These are phyloP conservation scores for Taxidea taxus DNA, from an alignment of 2,113 vertebrate species.

Conservation along the genomic window DNA sequence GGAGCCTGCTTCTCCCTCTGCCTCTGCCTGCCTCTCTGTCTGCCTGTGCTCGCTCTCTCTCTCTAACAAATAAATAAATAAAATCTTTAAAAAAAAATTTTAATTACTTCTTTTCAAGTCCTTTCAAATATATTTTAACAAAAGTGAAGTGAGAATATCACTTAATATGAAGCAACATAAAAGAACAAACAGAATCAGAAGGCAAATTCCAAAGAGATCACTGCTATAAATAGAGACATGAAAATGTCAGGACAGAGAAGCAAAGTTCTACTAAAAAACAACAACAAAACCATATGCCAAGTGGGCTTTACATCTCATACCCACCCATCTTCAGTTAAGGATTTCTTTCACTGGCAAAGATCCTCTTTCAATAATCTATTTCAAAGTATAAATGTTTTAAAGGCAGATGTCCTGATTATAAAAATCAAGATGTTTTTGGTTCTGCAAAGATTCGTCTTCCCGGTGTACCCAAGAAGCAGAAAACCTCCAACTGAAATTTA, in stretches of 20 bases:
- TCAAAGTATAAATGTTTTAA: neutral
- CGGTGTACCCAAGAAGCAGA: neutral
- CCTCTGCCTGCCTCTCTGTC: too few species aligned
- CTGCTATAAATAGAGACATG: constrained; percentile 79
- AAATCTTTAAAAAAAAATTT: too few species aligned
- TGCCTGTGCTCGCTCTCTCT: too few species aligned
- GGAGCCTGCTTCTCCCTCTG: too few species aligned
- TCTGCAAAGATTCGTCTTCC: neutral
- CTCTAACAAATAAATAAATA: too few species aligned
- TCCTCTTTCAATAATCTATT: neutral
- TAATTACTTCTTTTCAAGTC: constrained; percentile 31
- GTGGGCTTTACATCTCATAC: constrained; percentile 45
- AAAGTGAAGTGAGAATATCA: constrained; percentile 65
- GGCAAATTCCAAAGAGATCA: constrained; percentile 83
- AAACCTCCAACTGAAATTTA: neutral
- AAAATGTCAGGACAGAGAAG: constrained; percentile 80
- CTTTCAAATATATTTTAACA: constrained; percentile 25
- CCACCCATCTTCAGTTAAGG: constrained; percentile 24
- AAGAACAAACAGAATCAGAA: constrained; percentile 81
- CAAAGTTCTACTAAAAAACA: constrained; percentile 65
- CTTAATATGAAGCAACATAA: constrained; percentile 68
- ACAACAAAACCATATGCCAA: constrained; percentile 61
- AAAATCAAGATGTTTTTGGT: constrained; percentile 28
- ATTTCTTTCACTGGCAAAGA: constrained; percentile 30
- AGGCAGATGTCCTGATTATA: constrained; percentile 12